Conservation (phyloP, 2,113 vertebrate genomes). For the Bolborhynchus lineola region DNA sequence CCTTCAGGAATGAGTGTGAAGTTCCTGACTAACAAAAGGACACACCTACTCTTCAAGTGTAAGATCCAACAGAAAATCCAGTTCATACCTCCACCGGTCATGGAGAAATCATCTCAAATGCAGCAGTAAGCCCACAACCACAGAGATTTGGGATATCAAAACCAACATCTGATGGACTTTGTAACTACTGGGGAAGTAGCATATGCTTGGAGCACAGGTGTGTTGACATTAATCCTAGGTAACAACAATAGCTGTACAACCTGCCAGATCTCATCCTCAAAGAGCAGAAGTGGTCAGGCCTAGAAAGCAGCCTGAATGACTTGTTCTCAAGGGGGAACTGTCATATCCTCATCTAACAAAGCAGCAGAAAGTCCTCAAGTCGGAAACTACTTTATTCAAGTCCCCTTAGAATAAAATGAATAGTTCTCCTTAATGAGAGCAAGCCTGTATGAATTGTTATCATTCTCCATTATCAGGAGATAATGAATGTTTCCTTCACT, state of each 20-base stretch:
- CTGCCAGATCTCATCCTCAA: neutral
- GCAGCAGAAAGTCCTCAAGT: neutral
- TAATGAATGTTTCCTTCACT: constrained; percentile 36
- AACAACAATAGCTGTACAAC: neutral
- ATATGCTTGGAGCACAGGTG: neutral
- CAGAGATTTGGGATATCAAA: neutral
- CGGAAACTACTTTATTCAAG: neutral
- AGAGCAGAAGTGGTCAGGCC: neutral
- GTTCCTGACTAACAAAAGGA: neutral
- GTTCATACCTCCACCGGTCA: rapidly evolving
- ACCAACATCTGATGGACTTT: neutral
- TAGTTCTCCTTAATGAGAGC: neutral
- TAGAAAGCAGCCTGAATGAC: neutral
- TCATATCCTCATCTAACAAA: neutral
- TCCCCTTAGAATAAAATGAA: constrained; percentile 11
- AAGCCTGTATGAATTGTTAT: constrained; percentile 3
- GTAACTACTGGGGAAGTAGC: neutral
- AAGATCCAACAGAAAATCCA: neutral
- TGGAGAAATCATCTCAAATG: neutral
- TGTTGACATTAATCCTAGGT: neutral
- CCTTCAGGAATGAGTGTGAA: neutral
- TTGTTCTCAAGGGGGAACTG: neutral
- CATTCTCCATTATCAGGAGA: constrained; percentile 12
- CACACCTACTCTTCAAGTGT: neutral
- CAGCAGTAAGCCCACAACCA: neutral